Evolutionary conservation across 2,888 invertebrate species (phyloP), one percentile per base, ranked within the genome.

Genomic region (Pterostichus niger): DNA sequence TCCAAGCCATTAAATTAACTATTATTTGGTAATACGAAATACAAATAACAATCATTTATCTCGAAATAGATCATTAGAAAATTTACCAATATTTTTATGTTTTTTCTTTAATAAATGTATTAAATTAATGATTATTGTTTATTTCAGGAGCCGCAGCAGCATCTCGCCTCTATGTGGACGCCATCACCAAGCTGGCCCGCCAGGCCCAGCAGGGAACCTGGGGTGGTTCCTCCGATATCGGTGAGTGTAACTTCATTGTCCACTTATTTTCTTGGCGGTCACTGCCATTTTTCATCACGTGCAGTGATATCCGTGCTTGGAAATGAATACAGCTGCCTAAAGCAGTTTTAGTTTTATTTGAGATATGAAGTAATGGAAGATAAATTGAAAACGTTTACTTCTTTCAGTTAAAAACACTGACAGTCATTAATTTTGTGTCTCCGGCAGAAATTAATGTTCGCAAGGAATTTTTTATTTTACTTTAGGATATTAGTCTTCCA

Each of bases 141-240:
- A 24, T 4, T 44, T 15, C 92, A 97, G 97, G 96, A 89, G 96
- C 97, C 84, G 96, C 97, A 83, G 96, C 96, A 85, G 97, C 97
- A 52, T 96, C 96, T 44, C 93, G 96, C 79, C 90, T 96, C 86
- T 97, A 97, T 91, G 96, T 97, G 88, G 97, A 97, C 88, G 95
- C 97, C 85, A 94, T 97, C 89, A 95, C 95, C 86, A 96, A 96
- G 90, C 92, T 97, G 89, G 97, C 97, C 84, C 92, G 95, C 86
- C 97, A 97, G 89, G 97, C 97, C 82, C 97, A 97, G 90, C 96
- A 97, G 90, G 97, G 96, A 86, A 95, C 96, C 56, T 95, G 96
- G 95, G 95, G 95, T 86, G 97, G 96, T 89, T 96, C 96, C 86
- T 94, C 95, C 85, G 97, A 97, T 92, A 96, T 97, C 87, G 97